Evolutionary conservation across 2,888 invertebrate genomes (phyloP), one percentile per base, ranked within the genome.

Genomic region (Thecocarcelia acutangulata): DNA sequence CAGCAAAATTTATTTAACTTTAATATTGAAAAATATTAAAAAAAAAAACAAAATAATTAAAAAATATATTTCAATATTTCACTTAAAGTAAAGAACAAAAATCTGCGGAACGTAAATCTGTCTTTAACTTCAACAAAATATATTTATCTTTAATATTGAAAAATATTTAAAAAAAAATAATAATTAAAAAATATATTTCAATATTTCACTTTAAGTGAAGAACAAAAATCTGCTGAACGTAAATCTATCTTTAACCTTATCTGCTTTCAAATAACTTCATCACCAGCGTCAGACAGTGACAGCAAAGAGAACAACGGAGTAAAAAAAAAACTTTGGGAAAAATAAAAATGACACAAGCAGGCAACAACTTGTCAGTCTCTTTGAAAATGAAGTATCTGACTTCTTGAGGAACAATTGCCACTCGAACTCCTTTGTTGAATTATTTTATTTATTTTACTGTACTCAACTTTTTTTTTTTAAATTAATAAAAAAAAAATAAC

Each of bases 351-450:
- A 72, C 70, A 78, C 48, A 59, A 75, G 19, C 70, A 72, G 33
- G 64, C 72, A 48, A 66, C 50, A 64, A 58, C 64, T 78, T 52
- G 48, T 50, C 64, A 42, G 44, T 78, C 8, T n/a, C 58, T 59
- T 61, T 63, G 76, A 63, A 61, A 44, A 44, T 72, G 21, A 66
- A 78, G 78, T 52, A 52, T 58, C 21, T 15, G 48, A 58, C 50
- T 64, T 59, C 70, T 72, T 66, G 44, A 63, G 58, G 44, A 75
- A 80, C 75, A 80, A 80, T 80, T 80, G 69, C 54, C 75, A 80
- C 74, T 80, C 75, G 58, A 80, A 64, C 64, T 70, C 37, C 19
- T 64, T 80, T 64, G 63, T 80, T 80, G 37, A 48, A 66, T 3
- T 37, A 50, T 64, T 69, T 75, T 33, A 48, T 61, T 58, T 11